Evolutionary conservation across 2,888 invertebrate genomes (phyloP).

Genomic region (Zhuqinia jingwanae): DNA sequence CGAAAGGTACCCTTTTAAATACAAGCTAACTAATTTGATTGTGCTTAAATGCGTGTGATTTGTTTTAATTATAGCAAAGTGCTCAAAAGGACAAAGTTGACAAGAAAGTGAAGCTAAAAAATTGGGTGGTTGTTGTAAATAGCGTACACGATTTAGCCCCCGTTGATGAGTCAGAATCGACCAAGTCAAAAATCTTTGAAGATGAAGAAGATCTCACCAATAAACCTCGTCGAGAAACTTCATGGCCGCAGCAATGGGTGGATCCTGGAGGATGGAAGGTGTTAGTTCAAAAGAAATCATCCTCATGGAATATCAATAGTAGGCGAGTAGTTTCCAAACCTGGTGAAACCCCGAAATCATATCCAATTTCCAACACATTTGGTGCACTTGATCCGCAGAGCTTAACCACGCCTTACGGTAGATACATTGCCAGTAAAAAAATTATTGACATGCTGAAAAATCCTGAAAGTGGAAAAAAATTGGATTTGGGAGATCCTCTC

Average conservation of each 20-base stretch:
- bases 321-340: not conserved
- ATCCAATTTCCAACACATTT: not conserved
- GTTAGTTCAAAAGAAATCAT: not conserved
- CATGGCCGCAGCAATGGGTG: slow-evolving; percentile 58
- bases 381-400: not conserved
- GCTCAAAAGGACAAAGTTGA: slow-evolving; percentile 66
- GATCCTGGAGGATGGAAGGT: slow-evolving; percentile 46
- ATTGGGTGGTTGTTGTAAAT: slow-evolving; percentile 76
- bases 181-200: not conserved
- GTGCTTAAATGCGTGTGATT: too few relatives aligned
- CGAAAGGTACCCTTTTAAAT: too few relatives aligned
- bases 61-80: slow-evolving; percentile 68
- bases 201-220: not conserved
- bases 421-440: slow-evolving; percentile 75
- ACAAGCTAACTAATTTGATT: too few relatives aligned
- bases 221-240: not conserved
- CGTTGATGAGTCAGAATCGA: slow-evolving; percentile 34
- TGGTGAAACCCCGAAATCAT: not conserved
- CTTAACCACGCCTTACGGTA: slow-evolving; percentile 67
- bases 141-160: slow-evolving; percentile 75
- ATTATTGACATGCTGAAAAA: slow-evolving; percentile 76
- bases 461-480: slow-evolving; percentile 65
- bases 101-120: slow-evolving; percentile 73
- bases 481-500: slow-evolving; percentile 75
- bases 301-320: not conserved